Evolutionary conservation across 2,113 vertebrate species (phyloP).

Genomic region (Sceloporus tristichus): DNA sequence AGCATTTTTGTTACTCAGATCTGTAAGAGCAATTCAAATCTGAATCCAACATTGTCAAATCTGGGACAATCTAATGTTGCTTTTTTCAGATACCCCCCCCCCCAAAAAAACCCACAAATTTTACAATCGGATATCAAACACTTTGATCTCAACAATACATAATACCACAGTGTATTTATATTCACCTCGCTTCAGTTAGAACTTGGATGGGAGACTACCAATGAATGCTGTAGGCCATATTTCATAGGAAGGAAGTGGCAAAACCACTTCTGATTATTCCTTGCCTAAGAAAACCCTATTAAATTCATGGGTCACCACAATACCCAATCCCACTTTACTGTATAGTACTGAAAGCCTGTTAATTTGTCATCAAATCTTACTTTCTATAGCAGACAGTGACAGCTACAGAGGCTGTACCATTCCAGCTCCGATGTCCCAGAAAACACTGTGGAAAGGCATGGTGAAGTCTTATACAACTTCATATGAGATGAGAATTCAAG

Average conservation of each 20-base stretch:
- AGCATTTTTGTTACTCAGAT: no score
- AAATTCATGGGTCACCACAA: no score
- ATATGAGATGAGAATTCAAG: background rate
- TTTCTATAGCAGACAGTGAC: conserved; percentile 40
- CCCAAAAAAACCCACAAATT: background rate
- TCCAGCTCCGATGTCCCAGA: background rate
- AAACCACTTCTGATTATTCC: background rate
- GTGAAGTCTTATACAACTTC: conserved; percentile 19
- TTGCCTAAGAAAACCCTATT: background rate
- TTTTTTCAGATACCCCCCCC: no score
- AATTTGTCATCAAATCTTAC: conserved; percentile 61
- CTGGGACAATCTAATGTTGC: background rate
- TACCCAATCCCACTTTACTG: no score
- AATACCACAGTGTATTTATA: no score
- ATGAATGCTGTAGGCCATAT: no score
- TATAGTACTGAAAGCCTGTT: no score
- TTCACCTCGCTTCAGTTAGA: no score
- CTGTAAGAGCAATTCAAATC: background rate
- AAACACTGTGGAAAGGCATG: conserved; percentile 7
- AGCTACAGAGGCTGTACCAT: conserved; percentile 1
- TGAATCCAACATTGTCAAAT: background rate
- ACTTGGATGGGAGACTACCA: no score
- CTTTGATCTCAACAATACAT: background rate
- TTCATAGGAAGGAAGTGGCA: background rate
- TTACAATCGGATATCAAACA: background rate